These are phyloP conservation scores for Drosophila borealis DNA, from an alignment of 2,888 invertebrate genomes.

Conservation along the genomic window DNA sequence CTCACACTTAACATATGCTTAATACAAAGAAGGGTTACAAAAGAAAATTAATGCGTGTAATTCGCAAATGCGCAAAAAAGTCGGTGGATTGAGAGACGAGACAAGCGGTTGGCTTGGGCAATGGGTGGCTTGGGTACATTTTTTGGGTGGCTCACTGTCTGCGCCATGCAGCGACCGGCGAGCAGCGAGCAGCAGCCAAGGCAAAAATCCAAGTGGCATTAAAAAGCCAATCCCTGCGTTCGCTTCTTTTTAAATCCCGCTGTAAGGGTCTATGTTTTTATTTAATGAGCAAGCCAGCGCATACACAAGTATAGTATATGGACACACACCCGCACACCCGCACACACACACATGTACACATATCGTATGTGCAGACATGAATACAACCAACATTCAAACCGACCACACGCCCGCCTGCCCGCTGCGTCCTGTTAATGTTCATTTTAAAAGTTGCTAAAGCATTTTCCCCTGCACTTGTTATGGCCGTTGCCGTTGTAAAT, in stretches of 20 bases:
- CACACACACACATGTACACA: slow-evolving; percentile 14
- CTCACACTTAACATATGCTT: slow-evolving; percentile 49
- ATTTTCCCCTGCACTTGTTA: slow-evolving; percentile 39
- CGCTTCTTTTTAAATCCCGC: slow-evolving; percentile 49
- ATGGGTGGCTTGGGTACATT: slow-evolving; percentile 17
- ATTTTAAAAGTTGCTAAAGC: slow-evolving; percentile 47
- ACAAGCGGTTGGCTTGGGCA: slow-evolving; percentile 12
- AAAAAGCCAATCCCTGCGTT: slow-evolving; percentile 72
- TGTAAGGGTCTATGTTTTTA: slow-evolving; percentile 62
- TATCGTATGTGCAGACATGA: slow-evolving; percentile 30
- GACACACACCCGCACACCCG: slow-evolving; percentile 13
- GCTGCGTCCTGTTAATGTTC: slow-evolving; percentile 23
- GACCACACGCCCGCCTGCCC: background rate
- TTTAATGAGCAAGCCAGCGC: slow-evolving; percentile 58
- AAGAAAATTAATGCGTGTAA: slow-evolving; percentile 80
- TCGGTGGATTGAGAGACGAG: slow-evolving; percentile 30
- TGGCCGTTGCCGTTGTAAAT: slow-evolving; percentile 43
- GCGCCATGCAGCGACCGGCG: slow-evolving; percentile 27
- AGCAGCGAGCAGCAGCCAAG: slow-evolving; percentile 25
- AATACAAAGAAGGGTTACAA: slow-evolving; percentile 75
- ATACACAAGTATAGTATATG: slow-evolving; percentile 8
- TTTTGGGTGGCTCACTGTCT: slow-evolving; percentile 39
- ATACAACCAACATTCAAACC: background rate
- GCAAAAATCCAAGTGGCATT: slow-evolving; percentile 61
- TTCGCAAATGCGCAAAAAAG: slow-evolving; percentile 71